phyloP scores from a whole-genome alignment of 2,797 vertebrate species.

The Pseudotriccus pelzelni region DNA sequence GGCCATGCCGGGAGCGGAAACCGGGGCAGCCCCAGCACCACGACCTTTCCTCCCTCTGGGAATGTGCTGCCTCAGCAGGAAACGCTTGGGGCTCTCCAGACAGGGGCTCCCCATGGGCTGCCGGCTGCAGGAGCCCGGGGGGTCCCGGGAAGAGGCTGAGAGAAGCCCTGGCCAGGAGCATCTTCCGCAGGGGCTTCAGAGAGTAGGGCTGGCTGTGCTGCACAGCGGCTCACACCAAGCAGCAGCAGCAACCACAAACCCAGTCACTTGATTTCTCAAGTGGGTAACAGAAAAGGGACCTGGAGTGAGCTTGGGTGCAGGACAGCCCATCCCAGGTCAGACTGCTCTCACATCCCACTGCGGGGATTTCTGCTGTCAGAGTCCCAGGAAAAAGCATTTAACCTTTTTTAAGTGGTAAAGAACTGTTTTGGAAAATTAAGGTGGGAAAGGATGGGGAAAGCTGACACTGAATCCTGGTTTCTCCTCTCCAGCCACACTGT shows the following conservation, averaged over 20 bases:
- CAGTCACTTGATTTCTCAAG: neutral
- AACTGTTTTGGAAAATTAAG: neutral
- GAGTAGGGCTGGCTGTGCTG: neutral
- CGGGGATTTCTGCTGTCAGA: accelerated
- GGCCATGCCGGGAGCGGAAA: neutral
- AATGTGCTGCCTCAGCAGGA: constrained; percentile 61
- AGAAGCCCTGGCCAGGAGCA: neutral
- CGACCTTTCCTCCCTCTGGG: constrained; percentile 5
- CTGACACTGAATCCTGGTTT: neutral
- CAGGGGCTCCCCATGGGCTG: neutral
- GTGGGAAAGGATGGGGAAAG: neutral
- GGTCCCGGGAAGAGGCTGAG: neutral
- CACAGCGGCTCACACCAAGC: accelerated
- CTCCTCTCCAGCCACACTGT: neutral
- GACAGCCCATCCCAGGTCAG: neutral
- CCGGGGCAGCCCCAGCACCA: neutral
- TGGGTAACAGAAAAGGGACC: neutral
- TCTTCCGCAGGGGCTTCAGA: neutral
- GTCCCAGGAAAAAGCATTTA: neutral
- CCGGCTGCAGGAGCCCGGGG: accelerated
- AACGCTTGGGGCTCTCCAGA: neutral
- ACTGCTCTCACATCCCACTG: neutral
- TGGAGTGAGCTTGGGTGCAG: accelerated
- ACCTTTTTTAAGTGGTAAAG: neutral
- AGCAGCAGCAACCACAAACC: accelerated